phyloP scores from a whole-genome alignment of 2,113 vertebrate genomes.

The Polypterus senegalus region DNA sequence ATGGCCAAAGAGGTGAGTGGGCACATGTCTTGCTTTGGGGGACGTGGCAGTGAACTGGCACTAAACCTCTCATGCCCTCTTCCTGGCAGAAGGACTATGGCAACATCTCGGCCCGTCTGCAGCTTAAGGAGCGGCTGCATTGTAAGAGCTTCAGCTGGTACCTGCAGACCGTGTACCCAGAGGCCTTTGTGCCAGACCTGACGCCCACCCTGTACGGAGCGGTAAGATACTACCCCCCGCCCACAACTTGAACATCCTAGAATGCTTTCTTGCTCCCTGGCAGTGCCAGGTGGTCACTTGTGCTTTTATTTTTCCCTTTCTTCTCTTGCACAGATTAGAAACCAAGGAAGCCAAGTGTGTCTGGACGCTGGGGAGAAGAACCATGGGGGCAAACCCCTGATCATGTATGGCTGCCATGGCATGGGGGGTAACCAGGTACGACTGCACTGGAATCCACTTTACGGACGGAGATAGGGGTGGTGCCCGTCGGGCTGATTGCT shows the following conservation, averaged over 20 bases:
- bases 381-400: constrained; percentile 70
- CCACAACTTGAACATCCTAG: too few species aligned
- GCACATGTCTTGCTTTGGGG: neutral
- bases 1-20: constrained; percentile 73
- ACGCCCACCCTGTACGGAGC: constrained; percentile 64
- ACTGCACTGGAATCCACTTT: neutral
- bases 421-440: constrained; percentile 93
- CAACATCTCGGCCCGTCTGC: constrained; percentile 70
- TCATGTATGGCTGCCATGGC: constrained; percentile 85
- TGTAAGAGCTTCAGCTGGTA: constrained; percentile 94
- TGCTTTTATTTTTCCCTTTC: neutral
- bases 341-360: constrained; percentile 57
- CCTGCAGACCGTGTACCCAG: constrained; percentile 78
- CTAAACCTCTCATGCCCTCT: too few species aligned
- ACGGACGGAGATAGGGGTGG: neutral
- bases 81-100: constrained; percentile 64
- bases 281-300: neutral
- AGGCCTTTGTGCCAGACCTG: constrained; percentile 79
- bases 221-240: constrained; percentile 43
- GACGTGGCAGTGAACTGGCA: too few species aligned
- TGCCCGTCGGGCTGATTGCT: neutral
- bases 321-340: constrained; percentile 60
- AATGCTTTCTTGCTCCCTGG: neutral
- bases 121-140: constrained; percentile 62
- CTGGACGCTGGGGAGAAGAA: constrained; percentile 82